Evolutionary conservation across 2,888 invertebrate species (phyloP), one percentile per base, ranked within the genome.

Genomic region (Callyntrura sp.): DNA sequence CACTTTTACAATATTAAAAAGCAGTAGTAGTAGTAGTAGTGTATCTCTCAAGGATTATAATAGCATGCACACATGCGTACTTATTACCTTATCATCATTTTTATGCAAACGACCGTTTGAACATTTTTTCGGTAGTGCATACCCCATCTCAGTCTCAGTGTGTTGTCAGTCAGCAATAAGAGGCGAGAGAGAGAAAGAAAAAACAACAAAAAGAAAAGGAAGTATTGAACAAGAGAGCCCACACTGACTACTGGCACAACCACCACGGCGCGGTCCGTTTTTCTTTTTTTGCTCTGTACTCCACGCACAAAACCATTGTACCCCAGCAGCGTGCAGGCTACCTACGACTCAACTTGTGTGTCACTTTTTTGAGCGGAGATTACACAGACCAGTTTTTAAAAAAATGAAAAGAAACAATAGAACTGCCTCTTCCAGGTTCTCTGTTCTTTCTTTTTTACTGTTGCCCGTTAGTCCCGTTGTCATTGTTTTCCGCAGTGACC

Each of bases 111-210:
- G n/a, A n/a, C n/a, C n/a, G n/a, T n/a, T n/a, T n/a, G 11, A 73
- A 5, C 43, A 17, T 17, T 51, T 83, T 65, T 83, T 65, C 84
- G 84, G 84, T 84, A 84, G 84, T 51, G 35, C 68, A 84, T n/a
- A n/a, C n/a, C n/a, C 70, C 12, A 17, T 11, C 11, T n/a, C n/a
- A n/a, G 78, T 23, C 78, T 28, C n/a, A n/a, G n/a, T n/a, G n/a
- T n/a, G n/a, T 78, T 17, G 14, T 17, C 62, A 62, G 62, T 62
- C n/a, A n/a, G n/a, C n/a, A n/a, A n/a, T n/a, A n/a, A n/a, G n/a
- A n/a, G n/a, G n/a, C n/a, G n/a, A n/a, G n/a, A n/a, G n/a, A n/a
- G n/a, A 55, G 14, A 48, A n/a, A n/a, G n/a, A n/a, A n/a, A n/a
- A n/a, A n/a, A n/a, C n/a, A n/a, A n/a, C n/a, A n/a, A n/a, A n/a